Percentiles rank a stretch among this genome's conserved stretches.
These are phyloP conservation scores for Panurus biarmicus DNA, from an alignment of 2,113 vertebrate genomes.

Conservation along the genomic window DNA sequence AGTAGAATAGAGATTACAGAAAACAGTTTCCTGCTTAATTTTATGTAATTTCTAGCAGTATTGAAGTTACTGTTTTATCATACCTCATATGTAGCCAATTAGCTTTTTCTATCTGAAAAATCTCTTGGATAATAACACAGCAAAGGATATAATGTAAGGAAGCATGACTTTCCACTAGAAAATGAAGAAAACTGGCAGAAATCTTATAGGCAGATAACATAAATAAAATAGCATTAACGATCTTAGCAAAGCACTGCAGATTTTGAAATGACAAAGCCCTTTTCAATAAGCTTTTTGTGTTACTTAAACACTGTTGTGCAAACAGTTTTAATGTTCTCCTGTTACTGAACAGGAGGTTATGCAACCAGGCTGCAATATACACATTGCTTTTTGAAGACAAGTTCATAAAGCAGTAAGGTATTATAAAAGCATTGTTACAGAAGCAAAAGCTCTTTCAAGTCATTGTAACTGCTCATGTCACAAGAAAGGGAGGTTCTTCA, in stretches of 20 bases:
- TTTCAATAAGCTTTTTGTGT: background rate
- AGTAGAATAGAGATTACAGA: background rate
- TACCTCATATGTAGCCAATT: background rate
- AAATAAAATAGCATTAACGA: background rate
- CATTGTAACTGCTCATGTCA: background rate
- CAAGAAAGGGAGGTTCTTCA: background rate
- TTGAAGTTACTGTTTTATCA: background rate
- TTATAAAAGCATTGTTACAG: background rate
- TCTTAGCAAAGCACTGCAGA: background rate
- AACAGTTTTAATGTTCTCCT: background rate
- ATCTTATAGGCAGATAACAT: background rate
- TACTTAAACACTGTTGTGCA: conserved; percentile 10
- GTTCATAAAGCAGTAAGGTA: background rate
- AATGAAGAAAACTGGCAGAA: background rate
- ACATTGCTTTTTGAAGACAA: background rate
- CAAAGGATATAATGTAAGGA: background rate
- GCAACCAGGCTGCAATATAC: background rate
- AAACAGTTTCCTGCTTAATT: background rate
- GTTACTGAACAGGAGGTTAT: background rate
- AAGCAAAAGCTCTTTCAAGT: background rate
- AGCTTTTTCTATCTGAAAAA: background rate
- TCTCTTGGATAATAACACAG: background rate
- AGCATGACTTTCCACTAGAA: background rate
- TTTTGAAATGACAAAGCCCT: conserved; percentile 5
- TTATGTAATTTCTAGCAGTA: background rate